Percentiles rank a stretch among this genome's conserved stretches.
These are phyloP conservation scores for Diadophis punctatus DNA, from an alignment of 2,113 vertebrate species.

Conservation along the genomic window DNA sequence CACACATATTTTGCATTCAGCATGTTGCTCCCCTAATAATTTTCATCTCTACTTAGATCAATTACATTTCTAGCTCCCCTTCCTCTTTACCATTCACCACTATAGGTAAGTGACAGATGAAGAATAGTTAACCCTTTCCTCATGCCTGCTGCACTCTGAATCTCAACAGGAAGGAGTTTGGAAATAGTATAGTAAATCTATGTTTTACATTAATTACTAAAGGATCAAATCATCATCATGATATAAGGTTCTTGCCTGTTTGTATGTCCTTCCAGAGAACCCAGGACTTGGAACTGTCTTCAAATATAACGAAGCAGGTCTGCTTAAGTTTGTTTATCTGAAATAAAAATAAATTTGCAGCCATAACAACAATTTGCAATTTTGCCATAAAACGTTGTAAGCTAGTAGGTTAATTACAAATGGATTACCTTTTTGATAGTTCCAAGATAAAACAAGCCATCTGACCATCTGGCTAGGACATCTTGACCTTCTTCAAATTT, in stretches of 20 bases:
- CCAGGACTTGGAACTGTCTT: slow-evolving; percentile 97
- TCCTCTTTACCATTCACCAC: not conserved
- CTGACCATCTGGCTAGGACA: slow-evolving; percentile 98
- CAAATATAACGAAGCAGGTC: slow-evolving; percentile 96
- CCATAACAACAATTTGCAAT: not conserved
- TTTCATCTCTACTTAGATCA: not conserved
- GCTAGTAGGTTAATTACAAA: not conserved
- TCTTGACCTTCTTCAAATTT: slow-evolving; percentile 98
- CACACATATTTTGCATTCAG: not conserved
- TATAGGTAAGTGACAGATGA: not conserved
- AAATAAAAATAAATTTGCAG: slow-evolving; percentile 34
- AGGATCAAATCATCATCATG: not conserved
- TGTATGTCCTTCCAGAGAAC: slow-evolving; percentile 99
- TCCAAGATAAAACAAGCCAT: slow-evolving; percentile 98
- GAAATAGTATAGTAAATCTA: not conserved
- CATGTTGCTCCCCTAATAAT: not conserved
- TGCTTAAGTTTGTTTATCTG: slow-evolving; percentile 95
- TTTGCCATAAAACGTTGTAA: not conserved
- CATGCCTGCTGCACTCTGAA: not conserved
- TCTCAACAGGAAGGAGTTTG: not conserved
- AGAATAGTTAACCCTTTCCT: not conserved
- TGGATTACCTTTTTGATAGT: slow-evolving; percentile 92
- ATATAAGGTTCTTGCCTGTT: slow-evolving; percentile 78
- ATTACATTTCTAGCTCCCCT: not conserved
- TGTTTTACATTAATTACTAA: not conserved